Base-by-base conservation (phyloP, 2,113 vertebrate genomes). In the Cinclus mexicanus region DNA sequence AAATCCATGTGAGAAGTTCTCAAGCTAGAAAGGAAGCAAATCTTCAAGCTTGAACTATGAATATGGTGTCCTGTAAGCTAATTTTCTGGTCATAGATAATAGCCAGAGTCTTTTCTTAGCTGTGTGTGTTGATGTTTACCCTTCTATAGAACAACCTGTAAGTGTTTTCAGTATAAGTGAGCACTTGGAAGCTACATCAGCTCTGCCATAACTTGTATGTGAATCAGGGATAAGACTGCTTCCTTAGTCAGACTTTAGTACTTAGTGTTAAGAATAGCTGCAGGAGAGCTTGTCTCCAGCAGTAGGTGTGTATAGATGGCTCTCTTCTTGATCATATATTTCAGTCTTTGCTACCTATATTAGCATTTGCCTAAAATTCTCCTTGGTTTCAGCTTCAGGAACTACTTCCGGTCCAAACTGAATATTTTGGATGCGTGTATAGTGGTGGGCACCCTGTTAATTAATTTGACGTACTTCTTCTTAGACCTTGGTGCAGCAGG, bases 341-440 rank as follows among this genome's bases (percentile, higher is more conserved):
- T 91, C 37, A 47, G 1, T 56, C 14, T 70, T 57, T 81, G 42
- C n/a, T 67, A 12, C 29, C 8, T 22, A 1, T 71, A 12, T 23
- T 18, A 14, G 3, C 15, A 57, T 76, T 18, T 86, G 2, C 67
- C 72, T 92, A 77, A 94, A 92, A 41, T 22, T 83, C 8, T 68
- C 10, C 9, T 70, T 82, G 82, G 11, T 94, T 95, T 78, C 95
- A 99, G 99, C 60, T 98, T 98, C 75, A 96, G 65, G n/a, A 97
- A 93, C 3, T 99, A 99, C 96, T 99, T 99, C 97, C 97, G 55
- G 84, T 98, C 98, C 53, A 97, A 97, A 84, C 82, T 99, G 91
- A 99, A 99, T 95, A 97, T 98, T 89, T 59, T 99, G 47, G 99
- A 99, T 63, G 98, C 98, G 1, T 83, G 98, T 31, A 98, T 99